Evolutionary conservation across 2,888 invertebrate species (phyloP).

Genomic region (Catonia carolina): DNA sequence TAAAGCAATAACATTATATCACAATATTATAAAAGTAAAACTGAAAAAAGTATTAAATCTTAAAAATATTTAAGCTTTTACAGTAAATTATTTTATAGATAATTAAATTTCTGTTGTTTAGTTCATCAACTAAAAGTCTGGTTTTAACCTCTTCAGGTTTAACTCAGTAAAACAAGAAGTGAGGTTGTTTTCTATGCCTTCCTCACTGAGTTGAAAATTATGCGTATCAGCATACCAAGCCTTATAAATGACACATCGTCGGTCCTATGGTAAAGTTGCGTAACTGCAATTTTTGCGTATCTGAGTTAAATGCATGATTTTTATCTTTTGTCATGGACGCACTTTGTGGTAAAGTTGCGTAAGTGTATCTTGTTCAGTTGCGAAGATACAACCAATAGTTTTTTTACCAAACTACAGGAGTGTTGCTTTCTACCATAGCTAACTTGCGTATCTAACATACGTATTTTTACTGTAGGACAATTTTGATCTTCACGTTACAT

Average conservation of each 20-base stretch:
- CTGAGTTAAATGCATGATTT: not conserved
- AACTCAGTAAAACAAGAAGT: too few species aligned
- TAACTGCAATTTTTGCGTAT: not conserved
- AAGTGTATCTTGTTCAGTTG: not conserved
- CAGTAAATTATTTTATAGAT: too few species aligned
- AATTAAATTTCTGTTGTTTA: too few species aligned
- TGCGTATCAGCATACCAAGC: too few species aligned
- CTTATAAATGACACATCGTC: conserved; percentile 1
- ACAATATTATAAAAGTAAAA: too few species aligned
- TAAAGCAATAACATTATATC: too few species aligned
- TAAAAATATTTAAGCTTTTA: too few species aligned
- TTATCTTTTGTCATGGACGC: not conserved
- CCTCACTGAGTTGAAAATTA: too few species aligned
- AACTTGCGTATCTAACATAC: conserved; percentile 1
- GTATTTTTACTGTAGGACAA: not conserved
- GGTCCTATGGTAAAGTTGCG: conserved; percentile 1
- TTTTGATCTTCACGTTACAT: not conserved
- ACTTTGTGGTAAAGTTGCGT: conserved; percentile 4
- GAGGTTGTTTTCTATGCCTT: too few species aligned
- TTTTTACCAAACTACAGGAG: not conserved
- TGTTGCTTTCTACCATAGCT: not conserved
- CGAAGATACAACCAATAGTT: not conserved
- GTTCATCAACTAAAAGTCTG: too few species aligned
- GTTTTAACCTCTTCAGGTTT: too few species aligned
- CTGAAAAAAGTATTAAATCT: too few species aligned